A percentile compares a stretch with the other conserved stretches of the same genome.
phyloP scores from a whole-genome alignment of 2,113 vertebrate species.

The Elgaria multicarinata region DNA sequence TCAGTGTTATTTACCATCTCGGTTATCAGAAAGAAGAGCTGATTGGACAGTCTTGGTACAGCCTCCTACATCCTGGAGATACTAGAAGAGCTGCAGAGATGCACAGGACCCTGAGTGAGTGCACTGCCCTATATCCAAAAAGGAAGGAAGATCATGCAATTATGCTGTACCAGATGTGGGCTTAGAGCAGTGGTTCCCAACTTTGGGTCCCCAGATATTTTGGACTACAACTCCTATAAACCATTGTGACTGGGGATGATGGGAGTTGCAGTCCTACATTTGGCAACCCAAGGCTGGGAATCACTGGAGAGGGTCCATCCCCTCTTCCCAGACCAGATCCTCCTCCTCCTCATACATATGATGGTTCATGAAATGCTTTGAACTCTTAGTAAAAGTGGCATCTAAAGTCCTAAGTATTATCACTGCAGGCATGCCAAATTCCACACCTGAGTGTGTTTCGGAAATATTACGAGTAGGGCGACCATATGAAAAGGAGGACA shows the following conservation, averaged over 20 bases:
- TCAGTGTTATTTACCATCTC: slow-evolving; percentile 79
- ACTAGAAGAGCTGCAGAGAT: slow-evolving; percentile 59
- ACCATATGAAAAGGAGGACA: no score
- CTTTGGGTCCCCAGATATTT: background rate
- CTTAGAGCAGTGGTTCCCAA: background rate
- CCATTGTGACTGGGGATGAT: background rate
- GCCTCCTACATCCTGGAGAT: slow-evolving; percentile 84
- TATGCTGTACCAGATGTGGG: background rate
- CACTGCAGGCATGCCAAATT: background rate
- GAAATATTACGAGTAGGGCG: no score
- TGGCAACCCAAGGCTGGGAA: background rate
- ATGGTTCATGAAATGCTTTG: background rate
- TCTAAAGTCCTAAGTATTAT: background rate
- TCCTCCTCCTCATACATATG: background rate
- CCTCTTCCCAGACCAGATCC: background rate
- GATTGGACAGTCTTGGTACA: slow-evolving; percentile 85
- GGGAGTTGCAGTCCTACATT: background rate
- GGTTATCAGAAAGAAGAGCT: slow-evolving; percentile 81
- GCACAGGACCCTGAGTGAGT: slow-evolving; percentile 82
- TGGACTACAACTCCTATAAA: background rate
- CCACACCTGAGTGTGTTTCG: background rate
- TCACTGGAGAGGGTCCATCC: background rate
- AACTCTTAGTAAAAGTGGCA: background rate
- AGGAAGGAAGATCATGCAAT: background rate
- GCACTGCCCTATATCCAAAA: fast-evolving